These are phyloP conservation scores for Ormyrus labotus DNA, from an alignment of 2,888 invertebrate genomes.

Conservation along the genomic window DNA sequence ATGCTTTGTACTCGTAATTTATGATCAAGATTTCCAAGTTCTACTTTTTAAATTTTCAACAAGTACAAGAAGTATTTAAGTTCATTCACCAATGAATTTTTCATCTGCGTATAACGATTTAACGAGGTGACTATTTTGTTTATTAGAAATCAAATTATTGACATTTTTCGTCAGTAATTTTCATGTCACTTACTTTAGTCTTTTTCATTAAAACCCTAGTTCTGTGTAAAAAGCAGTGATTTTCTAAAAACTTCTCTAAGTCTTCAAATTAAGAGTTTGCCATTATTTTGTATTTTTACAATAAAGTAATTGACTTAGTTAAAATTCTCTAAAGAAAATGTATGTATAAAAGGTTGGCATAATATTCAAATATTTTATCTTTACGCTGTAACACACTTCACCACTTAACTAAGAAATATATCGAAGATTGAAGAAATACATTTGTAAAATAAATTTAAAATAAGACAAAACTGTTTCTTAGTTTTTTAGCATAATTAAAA, in stretches of 20 bases:
- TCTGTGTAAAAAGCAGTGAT: neutral
- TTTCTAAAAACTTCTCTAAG: conserved; percentile 22
- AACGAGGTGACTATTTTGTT: conserved; percentile 8
- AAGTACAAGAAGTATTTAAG: conserved; percentile 42
- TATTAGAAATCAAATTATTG: conserved; percentile 20
- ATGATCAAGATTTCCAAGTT: conserved; percentile 26
- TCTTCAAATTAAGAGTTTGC: conserved; percentile 16
- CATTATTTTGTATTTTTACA: conserved; percentile 24
- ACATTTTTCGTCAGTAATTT: neutral
- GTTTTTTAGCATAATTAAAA: conserved; percentile 45
- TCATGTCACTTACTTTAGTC: conserved; percentile 21
- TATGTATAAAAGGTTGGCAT: conserved; percentile 26
- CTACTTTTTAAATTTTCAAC: conserved; percentile 48
- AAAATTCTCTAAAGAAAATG: neutral
- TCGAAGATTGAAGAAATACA: neutral
- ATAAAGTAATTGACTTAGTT: neutral
- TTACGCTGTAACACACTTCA: neutral
- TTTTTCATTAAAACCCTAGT: conserved; percentile 27
- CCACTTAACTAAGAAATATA: conserved; percentile 10
- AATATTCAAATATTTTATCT: conserved; percentile 20
- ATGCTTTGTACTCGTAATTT: conserved; percentile 45
- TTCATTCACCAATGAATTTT: conserved; percentile 25
- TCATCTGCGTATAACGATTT: conserved; percentile 14
- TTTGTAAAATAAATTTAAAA: conserved; percentile 52
- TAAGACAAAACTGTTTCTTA: conserved; percentile 2